Evolutionary conservation across 2,797 vertebrate species (phyloP), one percentile per base, ranked within the genome.

Genomic region (Oreonectes daqikongensis): DNA sequence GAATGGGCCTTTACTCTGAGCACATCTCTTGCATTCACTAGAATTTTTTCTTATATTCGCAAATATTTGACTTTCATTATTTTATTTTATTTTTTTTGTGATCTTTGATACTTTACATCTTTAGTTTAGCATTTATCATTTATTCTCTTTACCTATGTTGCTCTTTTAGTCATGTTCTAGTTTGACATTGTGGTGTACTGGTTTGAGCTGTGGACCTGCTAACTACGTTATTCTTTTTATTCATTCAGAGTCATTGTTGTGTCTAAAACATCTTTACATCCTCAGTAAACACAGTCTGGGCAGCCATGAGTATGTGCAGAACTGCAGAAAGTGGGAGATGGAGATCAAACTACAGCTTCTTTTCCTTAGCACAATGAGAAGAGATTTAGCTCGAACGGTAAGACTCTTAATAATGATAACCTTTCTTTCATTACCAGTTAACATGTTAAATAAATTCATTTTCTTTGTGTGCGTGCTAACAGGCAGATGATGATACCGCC

Each of bases 241-340:
- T 71, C 72, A 30, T 59, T 18, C 26, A 60, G 52, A 22, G 28
- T 18, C 30, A 60, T 60, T 59, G 32, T 18, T 75, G 9, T 55
- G 32, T 42, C 22, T 53, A 17, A 61, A 17, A 17, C 66, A 14
- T 84, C 1, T 84, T 83, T 35, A 35, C 3, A 20, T 53, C 77
- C 68, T 17, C 88, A 99, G 98, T 90, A 96, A 97, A 85, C 94
- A 99, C 90, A 95, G 95, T 76, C 89, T 99, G 46, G 97, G 98
- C 86, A 97, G 96, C 84, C 98, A 99, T 14, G 96, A 99, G 86
- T 95, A 99, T 53, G 94, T 99, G 89, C 98, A 99, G 91, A 96
- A 92, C 88, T 99, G 96, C 91, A 91, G 96, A 61, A 99, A 98
- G 87, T 99, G 96, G 96, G 98, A 99, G 84, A 89, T 90, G 1